These are phyloP conservation scores for Coregonus sp. DNA, from an alignment of 2,797 vertebrate species.

Conservation along the genomic window DNA sequence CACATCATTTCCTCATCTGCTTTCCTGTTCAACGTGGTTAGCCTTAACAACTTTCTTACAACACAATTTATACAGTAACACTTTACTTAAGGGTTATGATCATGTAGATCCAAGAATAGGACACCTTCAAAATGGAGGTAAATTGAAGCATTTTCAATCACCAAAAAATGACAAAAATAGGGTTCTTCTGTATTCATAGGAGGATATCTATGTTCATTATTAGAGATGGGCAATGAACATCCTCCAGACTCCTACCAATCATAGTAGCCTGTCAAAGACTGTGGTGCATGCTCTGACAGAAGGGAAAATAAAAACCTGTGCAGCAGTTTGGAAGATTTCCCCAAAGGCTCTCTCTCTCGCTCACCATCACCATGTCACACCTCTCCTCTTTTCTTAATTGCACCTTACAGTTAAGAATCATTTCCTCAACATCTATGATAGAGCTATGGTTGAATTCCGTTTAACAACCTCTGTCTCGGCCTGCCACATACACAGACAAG, in stretches of 20 bases:
- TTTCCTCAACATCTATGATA: slow-evolving; percentile 67
- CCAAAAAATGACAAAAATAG: not conserved
- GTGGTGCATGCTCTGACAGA: slow-evolving; percentile 27
- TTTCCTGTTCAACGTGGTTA: not conserved
- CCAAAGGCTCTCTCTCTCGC: slow-evolving; percentile 58
- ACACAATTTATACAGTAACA: not conserved
- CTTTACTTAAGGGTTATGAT: not conserved
- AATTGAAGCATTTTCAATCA: not conserved
- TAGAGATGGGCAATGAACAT: not conserved
- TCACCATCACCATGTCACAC: slow-evolving; percentile 58
- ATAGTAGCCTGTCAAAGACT: slow-evolving; percentile 23
- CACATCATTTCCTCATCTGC: not conserved
- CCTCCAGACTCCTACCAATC: slow-evolving; percentile 33
- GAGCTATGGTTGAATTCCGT: slow-evolving; percentile 71
- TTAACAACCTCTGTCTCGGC: slow-evolving; percentile 63
- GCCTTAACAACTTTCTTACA: not conserved
- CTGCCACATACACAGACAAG: slow-evolving; percentile 69
- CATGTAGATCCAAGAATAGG: not conserved
- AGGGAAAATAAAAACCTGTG: slow-evolving; percentile 66
- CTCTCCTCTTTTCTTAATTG: slow-evolving; percentile 74
- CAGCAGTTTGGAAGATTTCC: slow-evolving; percentile 69
- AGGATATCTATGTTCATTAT: slow-evolving; percentile 5
- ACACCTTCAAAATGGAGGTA: not conserved
- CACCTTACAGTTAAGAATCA: slow-evolving; percentile 62
- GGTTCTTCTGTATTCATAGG: not conserved